Evolutionary conservation across 1,140 invertebrate species (phyloP), one percentile per base, ranked within the genome.

Genomic region (Nixonia krombeini): DNA sequence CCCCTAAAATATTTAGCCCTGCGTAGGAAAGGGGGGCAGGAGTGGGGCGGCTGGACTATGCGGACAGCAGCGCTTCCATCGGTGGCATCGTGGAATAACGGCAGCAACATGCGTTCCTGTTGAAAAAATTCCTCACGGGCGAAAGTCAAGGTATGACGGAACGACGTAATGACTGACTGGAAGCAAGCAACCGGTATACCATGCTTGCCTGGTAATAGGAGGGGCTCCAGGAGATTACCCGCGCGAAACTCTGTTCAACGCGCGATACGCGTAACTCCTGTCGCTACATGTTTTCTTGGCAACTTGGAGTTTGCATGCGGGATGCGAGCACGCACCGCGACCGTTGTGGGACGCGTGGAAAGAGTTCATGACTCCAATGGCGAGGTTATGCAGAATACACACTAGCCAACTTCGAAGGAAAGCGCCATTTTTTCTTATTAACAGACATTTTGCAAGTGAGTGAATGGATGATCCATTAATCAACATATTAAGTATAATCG

Each of bases 121-220:
- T 85, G 80, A 83, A 84, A 85, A 85, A 85, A 84, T 85, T 85
- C 83, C 82, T 85, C 82, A 81, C 78, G 80, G 80, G 79, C 83
- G 81, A 83, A 81, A 82, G 81, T 84, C 80, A 80, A 80, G 79
- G 78, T 78, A 82, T 80, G 75, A 83, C 75, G 74, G 75, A 45
- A 76, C 74, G n/a, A n/a, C 62, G 73, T 61, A 70, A 74, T 57
- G 53, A 53, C 52, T 35, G 49, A 56, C 51, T 57, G 53, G 13
- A 45, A 37, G 41, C 16, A 13, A 64, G 56, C 46, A 17, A 10
- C 16, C 9, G 17, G 0, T 0, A 6, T n/a, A 9, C 52, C 44
- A 70, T 85, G 75, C 23, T 70, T 18, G 52, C 82, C 81, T 79
- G 75, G 51, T 79, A 66, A 49, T 49, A 84, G 82, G 83, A 84